phyloP scores from a whole-genome alignment of 2,113 vertebrate species.

The Vimba vimba region DNA sequence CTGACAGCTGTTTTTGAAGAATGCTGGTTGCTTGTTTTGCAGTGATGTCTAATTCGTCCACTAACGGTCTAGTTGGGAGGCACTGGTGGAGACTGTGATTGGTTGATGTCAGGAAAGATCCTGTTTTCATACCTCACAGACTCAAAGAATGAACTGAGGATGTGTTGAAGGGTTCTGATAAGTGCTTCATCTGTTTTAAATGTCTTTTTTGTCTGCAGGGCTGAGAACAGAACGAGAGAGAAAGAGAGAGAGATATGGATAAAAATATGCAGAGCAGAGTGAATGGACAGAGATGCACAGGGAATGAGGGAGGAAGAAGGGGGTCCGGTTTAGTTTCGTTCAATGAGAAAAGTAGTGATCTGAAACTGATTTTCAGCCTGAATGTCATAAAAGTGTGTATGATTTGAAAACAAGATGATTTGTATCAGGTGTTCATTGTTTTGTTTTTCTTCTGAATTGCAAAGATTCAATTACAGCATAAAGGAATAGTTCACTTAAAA shows the following conservation, averaged over 20 bases:
- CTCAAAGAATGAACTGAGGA: constrained; percentile 75
- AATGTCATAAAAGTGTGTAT: neutral
- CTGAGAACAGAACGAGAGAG: constrained; percentile 62
- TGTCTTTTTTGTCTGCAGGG: constrained; percentile 63
- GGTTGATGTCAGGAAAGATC: constrained; percentile 77
- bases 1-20: constrained; percentile 40
- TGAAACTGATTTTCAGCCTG: neutral
- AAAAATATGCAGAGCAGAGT: constrained; percentile 37
- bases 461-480: neutral
- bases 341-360: neutral
- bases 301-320: constrained; percentile 25
- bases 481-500: too few species aligned
- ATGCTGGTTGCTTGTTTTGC: constrained; percentile 49
- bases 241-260: constrained; percentile 60
- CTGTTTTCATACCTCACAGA: constrained; percentile 80
- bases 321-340: neutral
- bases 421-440: neutral
- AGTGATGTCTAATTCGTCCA: constrained; percentile 34
- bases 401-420: neutral
- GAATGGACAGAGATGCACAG: neutral
- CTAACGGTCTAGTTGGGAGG: constrained; percentile 28
- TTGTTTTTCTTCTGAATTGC: neutral
- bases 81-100: constrained; percentile 28
- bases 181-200: constrained; percentile 77
- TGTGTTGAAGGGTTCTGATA: constrained; percentile 71